Evolutionary conservation across 37 sponge, comb jelly and placozoan species (phyloP).

Genomic region (Theonella swinhoei): DNA sequence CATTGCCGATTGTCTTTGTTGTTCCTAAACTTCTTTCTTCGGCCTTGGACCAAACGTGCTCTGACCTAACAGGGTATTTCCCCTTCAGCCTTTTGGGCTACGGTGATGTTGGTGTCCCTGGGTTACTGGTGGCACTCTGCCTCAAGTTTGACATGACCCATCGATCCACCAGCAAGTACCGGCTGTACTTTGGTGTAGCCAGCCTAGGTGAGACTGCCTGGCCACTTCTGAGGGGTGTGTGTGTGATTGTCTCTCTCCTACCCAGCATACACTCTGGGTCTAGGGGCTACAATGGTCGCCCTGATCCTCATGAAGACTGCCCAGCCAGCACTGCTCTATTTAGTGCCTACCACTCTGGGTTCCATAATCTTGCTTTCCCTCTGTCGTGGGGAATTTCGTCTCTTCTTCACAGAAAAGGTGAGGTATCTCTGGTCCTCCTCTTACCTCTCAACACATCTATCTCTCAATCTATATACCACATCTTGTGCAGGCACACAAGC

Average conservation of each 20-base stretch:
- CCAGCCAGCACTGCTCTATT: conserved; percentile 89
- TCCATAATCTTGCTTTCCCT: conserved; percentile 56
- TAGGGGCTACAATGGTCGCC: conserved; percentile 61
- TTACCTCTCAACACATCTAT: no score
- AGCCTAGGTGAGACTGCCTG: conserved; percentile 53
- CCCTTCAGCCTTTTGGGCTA: conserved; percentile 60
- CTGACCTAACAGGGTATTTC: background rate
- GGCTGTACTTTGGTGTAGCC: conserved; percentile 18
- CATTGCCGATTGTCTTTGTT: conserved; percentile 48
- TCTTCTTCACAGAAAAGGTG: conserved; percentile 67
- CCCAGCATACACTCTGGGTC: conserved; percentile 76
- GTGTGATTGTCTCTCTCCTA: background rate
- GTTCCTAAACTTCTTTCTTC: conserved; percentile 43
- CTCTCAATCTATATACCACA: no score
- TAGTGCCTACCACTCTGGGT: conserved; percentile 80
- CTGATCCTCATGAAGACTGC: conserved; percentile 60
- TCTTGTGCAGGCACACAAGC: no score
- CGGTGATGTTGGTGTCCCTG: conserved; percentile 82
- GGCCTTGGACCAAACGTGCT: conserved; percentile 19
- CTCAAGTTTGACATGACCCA: conserved; percentile 49
- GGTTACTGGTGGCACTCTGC: conserved; percentile 53
- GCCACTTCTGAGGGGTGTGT: background rate
- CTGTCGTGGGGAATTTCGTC: conserved; percentile 49
- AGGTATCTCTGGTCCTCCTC: no score
- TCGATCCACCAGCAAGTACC: conserved; percentile 4